These are phyloP conservation scores for Tiaroga cobitis DNA, from an alignment of 2,797 vertebrate genomes.

Conservation along the genomic window DNA sequence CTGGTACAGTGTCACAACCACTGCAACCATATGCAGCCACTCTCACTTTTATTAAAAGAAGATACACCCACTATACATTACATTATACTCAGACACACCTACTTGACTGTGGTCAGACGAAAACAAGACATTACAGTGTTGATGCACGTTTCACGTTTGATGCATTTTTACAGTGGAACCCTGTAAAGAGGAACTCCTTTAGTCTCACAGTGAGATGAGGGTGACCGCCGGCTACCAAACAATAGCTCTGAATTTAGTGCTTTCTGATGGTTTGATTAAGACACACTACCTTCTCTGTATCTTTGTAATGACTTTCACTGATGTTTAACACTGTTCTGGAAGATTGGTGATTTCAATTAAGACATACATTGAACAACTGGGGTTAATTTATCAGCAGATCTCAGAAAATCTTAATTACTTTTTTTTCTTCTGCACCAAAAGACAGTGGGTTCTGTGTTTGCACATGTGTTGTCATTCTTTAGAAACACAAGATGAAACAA, in stretches of 20 bases:
- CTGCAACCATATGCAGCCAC: too few relatives aligned
- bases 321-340: slow-evolving; percentile 69
- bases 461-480: slow-evolving; percentile 57
- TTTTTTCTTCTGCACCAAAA: slow-evolving; percentile 69
- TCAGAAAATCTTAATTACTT: slow-evolving; percentile 79
- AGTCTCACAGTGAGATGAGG: background rate
- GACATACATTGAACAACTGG: slow-evolving; percentile 71
- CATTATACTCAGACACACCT: background rate
- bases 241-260: slow-evolving; percentile 18
- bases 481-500: slow-evolving; percentile 31
- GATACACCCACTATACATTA: background rate
- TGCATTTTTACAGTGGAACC: background rate
- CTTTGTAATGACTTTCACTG: slow-evolving; percentile 72
- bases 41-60: background rate
- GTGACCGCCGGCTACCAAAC: slow-evolving; percentile 5
- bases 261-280: slow-evolving; percentile 49
- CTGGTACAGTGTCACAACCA: background rate
- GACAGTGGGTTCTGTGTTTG: slow-evolving; percentile 61
- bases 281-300: slow-evolving; percentile 44
- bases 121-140: slow-evolving; percentile 1
- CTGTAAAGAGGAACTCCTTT: slow-evolving; percentile 15
- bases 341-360: slow-evolving; percentile 77
- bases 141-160: background rate
- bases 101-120: background rate
- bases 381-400: slow-evolving; percentile 77